Evolutionary conservation across 2,797 vertebrate genomes (phyloP), one percentile per base, ranked within the genome.

Genomic region (Rhadinocentrus ornatus): DNA sequence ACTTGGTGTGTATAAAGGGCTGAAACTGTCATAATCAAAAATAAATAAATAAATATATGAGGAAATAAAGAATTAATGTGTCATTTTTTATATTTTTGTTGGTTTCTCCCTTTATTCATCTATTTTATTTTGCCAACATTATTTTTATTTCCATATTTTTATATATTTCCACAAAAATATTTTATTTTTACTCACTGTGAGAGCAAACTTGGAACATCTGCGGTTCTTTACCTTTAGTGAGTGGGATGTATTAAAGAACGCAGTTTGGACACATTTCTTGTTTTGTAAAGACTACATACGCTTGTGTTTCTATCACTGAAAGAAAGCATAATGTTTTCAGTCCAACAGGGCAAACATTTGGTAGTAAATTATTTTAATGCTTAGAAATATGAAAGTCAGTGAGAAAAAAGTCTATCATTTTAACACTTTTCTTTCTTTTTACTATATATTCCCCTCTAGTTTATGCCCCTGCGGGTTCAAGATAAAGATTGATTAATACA

Each of bases 401-500:
- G 59, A 63, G 50, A 60, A 55, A n/a, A 22, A 34, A 67, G 34
- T 61, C 31, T 20, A 60, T 58, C n/a, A 64, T 46, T 62, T 66
- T 60, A 27, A 56, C 20, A 53, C 32, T 39, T 65, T 12, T 65
- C 48, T 53, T 69, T 37, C 35, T 37, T 13, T 37, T 37, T 37
- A 37, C 35, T 37, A 2, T 11, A 12, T 37, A 1, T 37, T 10
- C 35, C 35, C 35, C 10, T 37, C 2, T 12, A 37, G 10, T 37
- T 13, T 37, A 8, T 60, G 46, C 46, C 39, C 26, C 56, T 26
- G 54, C 3, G 16, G 39, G 16, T 50, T 13, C 68, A 48, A 71
- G 41, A 81, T 77, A 71, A 71, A 31, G 67, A 77, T 77, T 86
- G 55, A 77, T 39, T 12, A 37, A 37, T 11, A 73, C 59, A 78